Evolutionary conservation across 1,140 invertebrate species (phyloP), one percentile per base, ranked within the genome.

Genomic region (Aphelinus certus): DNA sequence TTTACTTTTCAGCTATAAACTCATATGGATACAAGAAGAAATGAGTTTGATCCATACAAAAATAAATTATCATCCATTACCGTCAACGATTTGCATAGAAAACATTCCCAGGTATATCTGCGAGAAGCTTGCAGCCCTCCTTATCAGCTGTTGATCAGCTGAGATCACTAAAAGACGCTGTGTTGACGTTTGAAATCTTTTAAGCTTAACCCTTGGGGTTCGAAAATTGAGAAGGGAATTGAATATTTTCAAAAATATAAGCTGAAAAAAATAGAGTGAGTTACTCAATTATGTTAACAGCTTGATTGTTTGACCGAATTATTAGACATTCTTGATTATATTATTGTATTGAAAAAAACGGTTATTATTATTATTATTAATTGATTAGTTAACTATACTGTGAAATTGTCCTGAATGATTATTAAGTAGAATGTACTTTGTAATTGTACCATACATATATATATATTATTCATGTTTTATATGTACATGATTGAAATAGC

Each of bases 11-110:
- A 93, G 93, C 92, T 45, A 93, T 94, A 83, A 93, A 93, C 83
- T 92, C 91, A 0, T 94, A 93, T 80, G 93, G 93, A 48, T 94
- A 93, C 82, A 92, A 91, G 76, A 93, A 92, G 81, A 91, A 89
- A 74, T 85, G 85, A 79, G 1, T 10, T 26, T 26, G 26, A 26
- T 26, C 26, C 26, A 26, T 26, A 26, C 26, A 26, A 26, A 26
- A 26, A 26, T 26, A 26, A 26, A 26, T 26, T 26, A 26, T 26
- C 26, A 26, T 26, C 26, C 26, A 26, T 26, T 26, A 26, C 26
- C 26, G 26, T 26, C 26, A 26, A 26, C 26, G 26, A 26, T 26
- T 26, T 26, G 26, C 26, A 26, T 26, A 26, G 26, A 26, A 26
- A 26, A 26, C 26, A 26, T 26, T 26, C 26, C 26, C 26, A 26